Evolutionary conservation across 2,797 vertebrate genomes (phyloP).

Genomic region (Halcyon badia): DNA sequence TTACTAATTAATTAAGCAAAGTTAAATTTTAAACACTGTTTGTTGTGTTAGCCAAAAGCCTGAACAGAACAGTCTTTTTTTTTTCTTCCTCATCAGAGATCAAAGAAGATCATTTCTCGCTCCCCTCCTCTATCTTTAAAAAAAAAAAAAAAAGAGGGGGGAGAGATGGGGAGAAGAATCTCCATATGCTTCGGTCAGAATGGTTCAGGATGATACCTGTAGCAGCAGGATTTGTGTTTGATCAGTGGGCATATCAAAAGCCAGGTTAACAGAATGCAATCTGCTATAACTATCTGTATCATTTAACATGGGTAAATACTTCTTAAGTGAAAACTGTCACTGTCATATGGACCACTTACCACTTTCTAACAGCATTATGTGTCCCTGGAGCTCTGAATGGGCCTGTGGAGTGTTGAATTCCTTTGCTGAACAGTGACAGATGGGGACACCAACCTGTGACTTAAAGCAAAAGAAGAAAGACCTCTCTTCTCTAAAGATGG

Average conservation of each 20-base stretch:
- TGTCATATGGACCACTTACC: slow-evolving; percentile 25
- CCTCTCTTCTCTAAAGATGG: neutral
- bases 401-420: neutral
- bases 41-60: slow-evolving; percentile 98
- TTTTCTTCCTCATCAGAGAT: slow-evolving; percentile 86
- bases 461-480: neutral
- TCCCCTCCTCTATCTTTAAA: slow-evolving; percentile 83
- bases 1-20: slow-evolving; percentile 99
- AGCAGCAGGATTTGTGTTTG: slow-evolving; percentile 76
- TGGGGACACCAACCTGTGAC: neutral
- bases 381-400: neutral
- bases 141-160: neutral
- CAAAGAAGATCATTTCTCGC: slow-evolving; percentile 89
- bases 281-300: slow-evolving; percentile 77
- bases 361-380: neutral
- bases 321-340: slow-evolving; percentile 17
- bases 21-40: slow-evolving; percentile 99
- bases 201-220: slow-evolving; percentile 60
- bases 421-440: slow-evolving; percentile 11
- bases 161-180: slow-evolving; percentile 53
- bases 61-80: slow-evolving; percentile 90
- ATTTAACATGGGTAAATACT: neutral
- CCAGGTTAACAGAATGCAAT: slow-evolving; percentile 74
- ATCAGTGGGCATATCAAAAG: slow-evolving; percentile 82
- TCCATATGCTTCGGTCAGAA: slow-evolving; percentile 79